Evolutionary conservation across 1,140 invertebrate genomes (phyloP).

Genomic region (Micrasema minimum): DNA sequence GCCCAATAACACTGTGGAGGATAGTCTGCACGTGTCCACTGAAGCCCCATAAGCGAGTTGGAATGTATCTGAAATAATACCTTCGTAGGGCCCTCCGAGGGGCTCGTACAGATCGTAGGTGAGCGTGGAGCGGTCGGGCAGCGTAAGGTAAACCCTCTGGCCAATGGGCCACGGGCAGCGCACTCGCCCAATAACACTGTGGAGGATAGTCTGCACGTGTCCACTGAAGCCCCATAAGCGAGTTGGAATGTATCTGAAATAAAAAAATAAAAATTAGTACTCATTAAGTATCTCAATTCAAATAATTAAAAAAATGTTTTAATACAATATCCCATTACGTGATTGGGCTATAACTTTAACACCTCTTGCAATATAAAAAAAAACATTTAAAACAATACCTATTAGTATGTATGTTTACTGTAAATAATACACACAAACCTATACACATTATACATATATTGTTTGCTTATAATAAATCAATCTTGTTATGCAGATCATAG

Average conservation of each 20-base stretch:
- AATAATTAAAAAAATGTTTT: no score
- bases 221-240: constrained; percentile 93
- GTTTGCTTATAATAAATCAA: no score
- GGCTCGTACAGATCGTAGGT: constrained; percentile 94
- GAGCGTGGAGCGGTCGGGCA: constrained; percentile 86
- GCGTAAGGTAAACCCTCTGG: constrained; percentile 76
- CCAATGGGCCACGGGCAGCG: constrained; percentile 88
- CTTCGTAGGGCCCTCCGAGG: constrained; percentile 72
- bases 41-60: constrained; percentile 92
- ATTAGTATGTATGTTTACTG: no score
- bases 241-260: constrained; percentile 88
- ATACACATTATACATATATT: no score
- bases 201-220: constrained; percentile 91
- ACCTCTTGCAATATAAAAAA: no score
- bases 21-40: constrained; percentile 94
- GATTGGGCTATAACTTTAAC: no score
- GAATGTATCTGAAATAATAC: constrained; percentile 81
- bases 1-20: constrained; percentile 88
- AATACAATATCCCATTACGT: no score
- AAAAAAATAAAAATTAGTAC: constrained; percentile 50
- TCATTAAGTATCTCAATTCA: no score
- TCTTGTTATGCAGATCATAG: no score
- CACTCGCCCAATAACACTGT: constrained; percentile 88
- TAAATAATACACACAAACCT: no score
- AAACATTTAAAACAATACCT: no score